These are phyloP conservation scores for Pseudomyrmex flavicornis DNA, from an alignment of 1,140 invertebrate genomes.

Conservation along the genomic window DNA sequence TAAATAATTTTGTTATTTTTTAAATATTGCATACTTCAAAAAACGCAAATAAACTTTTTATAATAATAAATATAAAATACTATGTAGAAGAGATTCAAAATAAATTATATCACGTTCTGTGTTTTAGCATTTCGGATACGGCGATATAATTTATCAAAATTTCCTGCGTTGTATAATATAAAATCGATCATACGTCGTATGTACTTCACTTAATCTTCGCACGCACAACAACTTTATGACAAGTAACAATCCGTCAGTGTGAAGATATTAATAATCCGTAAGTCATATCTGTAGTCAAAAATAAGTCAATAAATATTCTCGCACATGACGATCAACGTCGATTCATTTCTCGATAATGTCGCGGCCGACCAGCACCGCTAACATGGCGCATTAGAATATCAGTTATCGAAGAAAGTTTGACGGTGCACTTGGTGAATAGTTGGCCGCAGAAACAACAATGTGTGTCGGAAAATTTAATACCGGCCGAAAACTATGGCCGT, in stretches of 20 bases:
- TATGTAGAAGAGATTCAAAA: too few relatives aligned
- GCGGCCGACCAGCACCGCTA: background rate
- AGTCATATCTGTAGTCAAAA: background rate
- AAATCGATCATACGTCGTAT: slow-evolving; percentile 6
- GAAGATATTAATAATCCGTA: background rate
- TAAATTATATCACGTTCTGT: background rate
- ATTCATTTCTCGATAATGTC: background rate
- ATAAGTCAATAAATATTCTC: background rate
- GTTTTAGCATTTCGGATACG: background rate
- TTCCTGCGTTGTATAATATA: background rate
- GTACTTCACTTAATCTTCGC: slow-evolving; percentile 8
- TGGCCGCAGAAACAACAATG: slow-evolving; percentile 24
- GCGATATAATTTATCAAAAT: background rate
- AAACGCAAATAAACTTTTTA: too few relatives aligned
- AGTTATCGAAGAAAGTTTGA: slow-evolving; percentile 61
- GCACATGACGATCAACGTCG: background rate
- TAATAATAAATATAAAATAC: too few relatives aligned
- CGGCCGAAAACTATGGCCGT: background rate
- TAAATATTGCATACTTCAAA: too few relatives aligned
- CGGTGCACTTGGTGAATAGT: slow-evolving; percentile 15
- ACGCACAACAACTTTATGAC: background rate
- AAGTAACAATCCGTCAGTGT: background rate
- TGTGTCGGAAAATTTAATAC: slow-evolving; percentile 41
- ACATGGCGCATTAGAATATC: slow-evolving; percentile 28
- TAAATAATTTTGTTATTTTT: too few relatives aligned